Conservation (phyloP, 2,113 vertebrate genomes). For the Tichodroma muraria region DNA sequence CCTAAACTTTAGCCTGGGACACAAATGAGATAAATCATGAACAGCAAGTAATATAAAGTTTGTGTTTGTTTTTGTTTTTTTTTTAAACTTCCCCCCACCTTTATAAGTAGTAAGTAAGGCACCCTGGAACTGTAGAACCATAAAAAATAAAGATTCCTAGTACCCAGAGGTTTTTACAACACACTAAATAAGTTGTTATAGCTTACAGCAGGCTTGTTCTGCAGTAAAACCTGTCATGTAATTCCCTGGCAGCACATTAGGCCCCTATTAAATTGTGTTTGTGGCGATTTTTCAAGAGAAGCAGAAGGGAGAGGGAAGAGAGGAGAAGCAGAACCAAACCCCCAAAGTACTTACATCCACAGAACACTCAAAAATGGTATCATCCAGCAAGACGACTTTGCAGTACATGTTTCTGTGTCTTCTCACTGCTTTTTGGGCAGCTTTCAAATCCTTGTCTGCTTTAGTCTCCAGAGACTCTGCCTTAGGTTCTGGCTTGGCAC, state of each 20-base stretch:
- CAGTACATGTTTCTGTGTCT: constrained; percentile 86
- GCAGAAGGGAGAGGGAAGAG: not conserved
- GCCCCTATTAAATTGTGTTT: not conserved
- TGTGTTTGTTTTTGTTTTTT: not conserved
- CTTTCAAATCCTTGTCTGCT: constrained; percentile 74
- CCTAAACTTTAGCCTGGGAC: not conserved
- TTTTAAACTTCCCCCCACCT: not conserved
- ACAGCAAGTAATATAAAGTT: not conserved
- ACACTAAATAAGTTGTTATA: not conserved
- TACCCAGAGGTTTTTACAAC: not conserved
- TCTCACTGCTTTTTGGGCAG: constrained; percentile 69
- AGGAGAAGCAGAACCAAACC: not conserved
- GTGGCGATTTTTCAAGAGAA: not conserved
- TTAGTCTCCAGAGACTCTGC: constrained; percentile 65
- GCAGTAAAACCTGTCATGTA: not conserved
- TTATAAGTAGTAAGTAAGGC: not conserved
- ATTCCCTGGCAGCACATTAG: not conserved
- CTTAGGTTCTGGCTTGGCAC: constrained; percentile 50
- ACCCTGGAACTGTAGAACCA: not conserved
- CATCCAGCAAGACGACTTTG: constrained; percentile 89
- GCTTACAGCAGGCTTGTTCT: not conserved
- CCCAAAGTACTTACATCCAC: constrained; percentile 81
- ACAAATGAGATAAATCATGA: not conserved
- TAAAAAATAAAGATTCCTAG: not conserved
- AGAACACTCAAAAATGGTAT: constrained; percentile 85